Evolutionary conservation across 1,140 invertebrate species (phyloP).

Genomic region (Eubasilissa regina): DNA sequence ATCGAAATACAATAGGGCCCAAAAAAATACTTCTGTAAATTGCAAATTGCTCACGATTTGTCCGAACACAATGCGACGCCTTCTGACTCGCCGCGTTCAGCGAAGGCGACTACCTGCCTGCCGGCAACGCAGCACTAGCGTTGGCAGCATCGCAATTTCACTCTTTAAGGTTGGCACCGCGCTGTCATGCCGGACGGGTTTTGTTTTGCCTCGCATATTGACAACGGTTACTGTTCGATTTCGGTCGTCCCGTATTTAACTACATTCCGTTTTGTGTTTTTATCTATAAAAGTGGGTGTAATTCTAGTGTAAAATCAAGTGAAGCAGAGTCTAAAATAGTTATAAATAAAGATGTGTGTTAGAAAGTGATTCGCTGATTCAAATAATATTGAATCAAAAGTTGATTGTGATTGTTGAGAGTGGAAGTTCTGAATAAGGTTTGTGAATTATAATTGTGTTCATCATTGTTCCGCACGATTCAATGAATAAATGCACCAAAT

Average conservation of each 20-base stretch:
- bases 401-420: constrained; percentile 20
- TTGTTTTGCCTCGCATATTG: constrained; percentile 35
- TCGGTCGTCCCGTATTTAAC: constrained; percentile 19
- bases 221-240: constrained; percentile 9
- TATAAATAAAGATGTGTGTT: background rate
- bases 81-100: too few species aligned
- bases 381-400: constrained; percentile 22
- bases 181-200: constrained; percentile 39
- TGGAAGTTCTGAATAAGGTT: constrained; percentile 29
- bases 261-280: background rate
- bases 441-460: constrained; percentile 13
- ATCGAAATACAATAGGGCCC: too few species aligned
- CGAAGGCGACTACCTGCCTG: too few species aligned
- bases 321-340: background rate
- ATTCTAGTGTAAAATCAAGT: background rate
- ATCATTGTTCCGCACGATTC: background rate
- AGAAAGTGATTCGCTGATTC: constrained; percentile 1
- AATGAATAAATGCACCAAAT: constrained; percentile 9
- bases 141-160: background rate
- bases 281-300: constrained; percentile 39
- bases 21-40: too few species aligned
- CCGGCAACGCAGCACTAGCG: too few species aligned
- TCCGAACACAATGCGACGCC: too few species aligned
- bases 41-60: too few species aligned
- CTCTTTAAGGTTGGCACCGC: constrained; percentile 28